Conservation (phyloP, 92 coral and sea anemone species). For the Zoanthus gigantus region DNA sequence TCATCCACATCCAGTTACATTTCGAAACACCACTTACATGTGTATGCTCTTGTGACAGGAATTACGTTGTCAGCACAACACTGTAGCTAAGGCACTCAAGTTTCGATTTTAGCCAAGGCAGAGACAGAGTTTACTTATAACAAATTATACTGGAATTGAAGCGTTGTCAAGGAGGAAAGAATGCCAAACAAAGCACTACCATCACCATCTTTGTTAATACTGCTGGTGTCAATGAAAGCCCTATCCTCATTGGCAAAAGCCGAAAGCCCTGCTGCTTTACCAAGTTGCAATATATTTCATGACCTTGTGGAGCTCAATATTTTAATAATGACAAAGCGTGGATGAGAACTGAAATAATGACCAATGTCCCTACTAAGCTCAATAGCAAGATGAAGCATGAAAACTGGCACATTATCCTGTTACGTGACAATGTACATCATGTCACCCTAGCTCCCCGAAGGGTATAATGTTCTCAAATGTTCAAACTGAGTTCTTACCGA, state of each 20-base stretch:
- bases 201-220: neutral
- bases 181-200: neutral
- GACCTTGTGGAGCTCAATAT: conserved; percentile 52
- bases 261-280: conserved; percentile 47
- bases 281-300: conserved; percentile 24
- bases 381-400: conserved; percentile 41
- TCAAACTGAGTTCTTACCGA: conserved; percentile 30
- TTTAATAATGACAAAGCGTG: conserved; percentile 55
- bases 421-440: neutral
- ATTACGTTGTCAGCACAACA: too few relatives aligned
- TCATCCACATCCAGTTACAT: too few relatives aligned
- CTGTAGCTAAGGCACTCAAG: too few relatives aligned
- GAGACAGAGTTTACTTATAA: too few relatives aligned
- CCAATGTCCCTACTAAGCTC: neutral
- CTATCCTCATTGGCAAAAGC: neutral
- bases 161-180: neutral
- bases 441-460: conserved; percentile 9
- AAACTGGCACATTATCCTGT: neutral
- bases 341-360: conserved; percentile 51
- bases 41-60: too few relatives aligned
- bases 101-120: too few relatives aligned
- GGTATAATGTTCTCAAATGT: conserved; percentile 49
- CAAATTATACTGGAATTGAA: too few relatives aligned
- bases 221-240: neutral
- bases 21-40: too few relatives aligned